Base-by-base conservation (phyloP, 2,888 invertebrate genomes). In the Branchipolynoe longqiensis region DNA sequence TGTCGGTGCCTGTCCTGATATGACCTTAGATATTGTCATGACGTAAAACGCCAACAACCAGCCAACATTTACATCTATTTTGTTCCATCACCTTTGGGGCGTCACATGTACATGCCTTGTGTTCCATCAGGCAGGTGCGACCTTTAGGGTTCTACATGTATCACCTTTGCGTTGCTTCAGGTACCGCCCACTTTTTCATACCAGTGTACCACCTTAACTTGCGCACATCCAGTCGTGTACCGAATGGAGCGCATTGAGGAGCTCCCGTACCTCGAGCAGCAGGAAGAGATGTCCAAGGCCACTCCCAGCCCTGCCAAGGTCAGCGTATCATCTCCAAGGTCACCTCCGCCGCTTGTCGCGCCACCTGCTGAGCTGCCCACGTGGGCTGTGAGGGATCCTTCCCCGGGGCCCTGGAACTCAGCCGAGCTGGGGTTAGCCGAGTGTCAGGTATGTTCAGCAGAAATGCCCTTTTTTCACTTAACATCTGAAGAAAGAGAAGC, bases 211-310 rank as follows among this genome's bases (percentile, higher is more conserved):
- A 38, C 84, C 84, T 84, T 84, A 74, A 78, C 78, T 0, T 56
- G 1, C 40, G 4, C 36, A 84, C 84, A 84, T 84, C 84, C 74
- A 38, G 58, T 78, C 59, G 56, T 84, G 33, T 84, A 84, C 59
- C 84, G 84, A n/a, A 84, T 84, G 84, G 84, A 84, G 74, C 48
- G 74, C 25, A 84, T 84, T 56, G 84, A 84, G 54, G 84, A 84
- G 69, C 25, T 56, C n/a, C 84, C 84, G 25, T 33, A 78, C 56
- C 58, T 84, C 59, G 84, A 78, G 74, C 56, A 58, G 22, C 82
- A 36, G 38, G 59, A 58, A n/a, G 59, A 58, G 22, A n/a, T 58
- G 2, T n/a, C 82, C 82, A 82, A 33, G 2, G 56, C 31, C 78
- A 78, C 41, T 41, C 48, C 48, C 78, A 78, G 48, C 0, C 18